phyloP scores from a whole-genome alignment of 2,888 invertebrate genomes.

The Octodonta nipae region DNA sequence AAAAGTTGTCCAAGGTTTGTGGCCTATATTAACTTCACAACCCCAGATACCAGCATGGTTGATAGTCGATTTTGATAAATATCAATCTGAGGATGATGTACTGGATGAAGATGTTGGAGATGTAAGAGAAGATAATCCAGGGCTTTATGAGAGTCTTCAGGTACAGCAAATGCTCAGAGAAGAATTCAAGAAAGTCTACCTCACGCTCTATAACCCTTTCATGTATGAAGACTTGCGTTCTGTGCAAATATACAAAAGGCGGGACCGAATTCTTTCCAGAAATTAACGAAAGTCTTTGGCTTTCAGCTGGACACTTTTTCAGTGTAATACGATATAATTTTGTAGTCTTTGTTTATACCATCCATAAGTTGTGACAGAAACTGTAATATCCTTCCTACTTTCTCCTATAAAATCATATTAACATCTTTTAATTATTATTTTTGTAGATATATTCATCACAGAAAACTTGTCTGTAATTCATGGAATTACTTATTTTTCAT shows the following conservation, averaged over 20 bases:
- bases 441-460: no score
- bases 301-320: no score
- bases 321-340: no score
- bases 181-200: conserved; percentile 68
- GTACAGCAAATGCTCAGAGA: conserved; percentile 61
- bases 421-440: no score
- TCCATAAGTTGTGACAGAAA: no score
- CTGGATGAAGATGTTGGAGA: conserved; percentile 54
- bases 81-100: conserved; percentile 61
- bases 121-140: conserved; percentile 64
- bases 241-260: conserved; percentile 58
- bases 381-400: no score
- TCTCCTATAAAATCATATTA: no score
- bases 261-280: conserved; percentile 56
- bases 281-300: no score
- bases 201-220: conserved; percentile 77
- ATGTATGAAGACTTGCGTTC: conserved; percentile 66
- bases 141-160: conserved; percentile 57
- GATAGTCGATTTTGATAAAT: conserved; percentile 85
- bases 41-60: conserved; percentile 82
- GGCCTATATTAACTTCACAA: conserved; percentile 71
- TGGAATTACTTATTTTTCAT: no score
- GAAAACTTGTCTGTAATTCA: no score
- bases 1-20: conserved; percentile 58
- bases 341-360: no score